Base-by-base conservation (phyloP, 2,888 invertebrate species). In the Holacanthella duospinosa region DNA sequence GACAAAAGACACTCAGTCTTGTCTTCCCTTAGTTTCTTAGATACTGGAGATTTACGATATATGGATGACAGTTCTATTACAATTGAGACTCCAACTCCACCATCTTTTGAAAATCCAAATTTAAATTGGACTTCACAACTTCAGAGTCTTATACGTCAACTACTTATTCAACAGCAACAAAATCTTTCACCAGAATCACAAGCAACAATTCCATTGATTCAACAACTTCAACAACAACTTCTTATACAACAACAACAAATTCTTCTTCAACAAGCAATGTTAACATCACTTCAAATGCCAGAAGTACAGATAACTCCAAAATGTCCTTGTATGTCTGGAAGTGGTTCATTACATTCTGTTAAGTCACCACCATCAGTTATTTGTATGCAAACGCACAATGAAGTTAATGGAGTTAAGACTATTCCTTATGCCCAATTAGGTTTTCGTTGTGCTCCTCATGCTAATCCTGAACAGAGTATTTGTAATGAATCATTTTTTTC, bases 61-160 rank as follows among this genome's bases (percentile, higher is more conserved):
- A 92, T 93, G 92, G 93, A 93, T 76, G 92, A 93, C 76, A 91
- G 91, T 77, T 91, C 90, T 29, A 83, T 91, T 54, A 86, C 86
- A 70, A 81, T 85, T 74, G 89, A 89, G 76, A 88, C 74, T 12
- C 72, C 72, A 4, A 72, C 86, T 75, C 86, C 87, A 55, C 86
- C 86, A 16, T 85, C 86, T 64, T 65, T 57, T 61, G 64, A 43
- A 19, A 54, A 21, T 55, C 55, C 21, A 29, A 62, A 25, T 43
- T 43, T 57, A 59, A 66, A 62, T 53, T 67, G 61, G 66, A 69
- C 64, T 54, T 62, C 64, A 57, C 72, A 72, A 65, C 66, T 72
- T 36, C 72, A 72, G 59, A 62, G 63, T 54, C 67, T 72, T 28
- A 69, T 72, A 27, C 66, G 72, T 28, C 72, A 72, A 64, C 65